phyloP scores from a whole-genome alignment of 1,140 invertebrate species.

The Eciton burchellii region DNA sequence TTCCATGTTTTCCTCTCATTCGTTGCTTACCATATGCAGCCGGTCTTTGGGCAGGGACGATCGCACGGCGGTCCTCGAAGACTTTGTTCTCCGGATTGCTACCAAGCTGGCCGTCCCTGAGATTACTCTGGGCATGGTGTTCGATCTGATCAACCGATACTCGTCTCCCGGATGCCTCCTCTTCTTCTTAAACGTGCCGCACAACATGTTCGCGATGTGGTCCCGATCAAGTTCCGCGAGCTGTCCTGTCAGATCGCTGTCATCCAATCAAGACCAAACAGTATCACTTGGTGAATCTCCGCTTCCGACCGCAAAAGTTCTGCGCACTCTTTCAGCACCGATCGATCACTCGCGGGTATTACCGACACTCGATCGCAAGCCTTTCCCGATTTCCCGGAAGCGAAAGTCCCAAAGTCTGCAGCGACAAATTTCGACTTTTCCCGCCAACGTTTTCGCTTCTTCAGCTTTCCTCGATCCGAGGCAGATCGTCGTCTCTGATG shows the following conservation, averaged over 20 bases:
- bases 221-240: slow-evolving; percentile 15
- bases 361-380: not conserved
- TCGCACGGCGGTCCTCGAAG: slow-evolving; percentile 64
- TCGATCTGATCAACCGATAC: slow-evolving; percentile 78
- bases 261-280: slow-evolving; percentile 11
- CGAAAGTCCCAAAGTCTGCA: no score
- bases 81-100: slow-evolving; percentile 68
- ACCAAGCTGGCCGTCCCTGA: slow-evolving; percentile 45
- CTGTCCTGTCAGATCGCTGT: slow-evolving; percentile 13
- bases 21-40: slow-evolving; percentile 74
- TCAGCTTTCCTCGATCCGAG: not conserved
- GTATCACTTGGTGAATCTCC: not conserved
- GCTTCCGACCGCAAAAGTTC: not conserved
- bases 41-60: slow-evolving; percentile 70
- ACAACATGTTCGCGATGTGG: slow-evolving; percentile 76
- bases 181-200: slow-evolving; percentile 79
- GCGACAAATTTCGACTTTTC: not conserved
- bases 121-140: slow-evolving; percentile 69
- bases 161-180: slow-evolving; percentile 77
- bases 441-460: not conserved
- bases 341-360: not conserved
- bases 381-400: not conserved
- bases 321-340: not conserved
- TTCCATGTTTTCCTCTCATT: not conserved
- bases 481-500: not conserved